phyloP scores from a whole-genome alignment of 2,113 vertebrate species.

The Oryctolagus cuniculus region mOryCun1.1 NC_091434.1:48271001-48271500 shows the following conservation, averaged over 20 bases:
- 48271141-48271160: constrained; percentile 73
- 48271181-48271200: constrained; percentile 82
- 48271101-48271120: constrained; percentile 48
- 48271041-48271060: constrained; percentile 35
- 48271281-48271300: constrained; percentile 73
- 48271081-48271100: constrained; percentile 1
- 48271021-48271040: not conserved
- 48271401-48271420: not conserved
- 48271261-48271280: constrained; percentile 79
- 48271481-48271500: not conserved
- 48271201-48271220: constrained; percentile 80
- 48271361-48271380: constrained; percentile 30
- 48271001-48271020: not conserved
- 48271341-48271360: constrained; percentile 55
- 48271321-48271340: constrained; percentile 70
- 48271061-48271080: constrained; percentile 68
- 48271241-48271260: constrained; percentile 77
- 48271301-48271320: constrained; percentile 75
- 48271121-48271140: constrained; percentile 75
- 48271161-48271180: constrained; percentile 71
- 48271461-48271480: not conserved
- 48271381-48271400: constrained; percentile 24
- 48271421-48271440: not conserved
- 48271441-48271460: not conserved
- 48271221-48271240: constrained; percentile 75